A percentile compares a stretch with the other conserved stretches of the same genome.
Evolutionary conservation across 2,888 invertebrate species (phyloP).

Genomic region (Lithophane socia): DNA sequence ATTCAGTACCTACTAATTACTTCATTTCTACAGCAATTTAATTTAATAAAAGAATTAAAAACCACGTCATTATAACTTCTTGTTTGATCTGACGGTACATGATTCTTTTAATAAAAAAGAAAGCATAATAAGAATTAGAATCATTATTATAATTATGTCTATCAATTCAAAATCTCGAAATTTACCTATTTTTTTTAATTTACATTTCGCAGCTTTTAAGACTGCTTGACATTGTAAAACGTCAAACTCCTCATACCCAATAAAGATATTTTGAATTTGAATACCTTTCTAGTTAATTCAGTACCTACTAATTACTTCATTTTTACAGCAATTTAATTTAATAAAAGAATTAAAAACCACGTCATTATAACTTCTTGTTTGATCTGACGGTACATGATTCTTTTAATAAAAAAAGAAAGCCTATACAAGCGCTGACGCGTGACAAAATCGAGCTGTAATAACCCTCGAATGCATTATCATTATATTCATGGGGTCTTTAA

Average conservation of each 20-base stretch:
- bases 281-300: too few species aligned
- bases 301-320: too few species aligned
- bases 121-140: too few species aligned
- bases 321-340: background rate
- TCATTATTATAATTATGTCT: too few species aligned
- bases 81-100: slow-evolving; percentile 44
- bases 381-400: slow-evolving; percentile 44
- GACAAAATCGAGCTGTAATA: slow-evolving; percentile 83
- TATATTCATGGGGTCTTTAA: slow-evolving; percentile 90
- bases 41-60: slow-evolving; percentile 13
- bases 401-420: slow-evolving; percentile 71
- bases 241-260: too few species aligned
- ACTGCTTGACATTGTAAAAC: too few species aligned
- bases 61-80: slow-evolving; percentile 10
- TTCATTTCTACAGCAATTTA: background rate
- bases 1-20: background rate
- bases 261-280: too few species aligned
- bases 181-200: too few species aligned
- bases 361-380: slow-evolving; percentile 30
- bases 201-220: too few species aligned
- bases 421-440: slow-evolving; percentile 76
- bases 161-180: too few species aligned
- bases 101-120: slow-evolving; percentile 67
- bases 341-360: slow-evolving; percentile 14
- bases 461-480: slow-evolving; percentile 87